A percentile compares a stretch with the other conserved stretches of the same genome.
Conservation (phyloP, 2,113 vertebrate species). For the Rattus norvegicus region DNA sequence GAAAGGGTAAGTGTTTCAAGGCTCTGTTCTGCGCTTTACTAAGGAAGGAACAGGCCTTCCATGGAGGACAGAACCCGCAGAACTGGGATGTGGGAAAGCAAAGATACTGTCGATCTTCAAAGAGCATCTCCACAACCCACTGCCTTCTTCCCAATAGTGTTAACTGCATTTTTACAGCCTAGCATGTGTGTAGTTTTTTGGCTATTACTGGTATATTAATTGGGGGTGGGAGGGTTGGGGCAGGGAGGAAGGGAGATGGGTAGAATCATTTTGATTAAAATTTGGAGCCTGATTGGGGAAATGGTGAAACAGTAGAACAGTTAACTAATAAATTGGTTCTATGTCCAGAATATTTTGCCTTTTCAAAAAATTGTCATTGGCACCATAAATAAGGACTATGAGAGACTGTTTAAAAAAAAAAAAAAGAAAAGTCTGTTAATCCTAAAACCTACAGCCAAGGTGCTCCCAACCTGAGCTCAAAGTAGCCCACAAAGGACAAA, state of each 20-base stretch:
- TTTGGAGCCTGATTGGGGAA: slow-evolving; percentile 56
- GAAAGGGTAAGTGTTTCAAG: slow-evolving; percentile 62
- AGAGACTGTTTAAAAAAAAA: slow-evolving; percentile 61
- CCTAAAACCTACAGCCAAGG: slow-evolving; percentile 61
- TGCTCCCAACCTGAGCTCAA: slow-evolving; percentile 63
- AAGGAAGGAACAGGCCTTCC: slow-evolving; percentile 79
- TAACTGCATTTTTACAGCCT: slow-evolving; percentile 85
- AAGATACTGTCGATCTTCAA: slow-evolving; percentile 82
- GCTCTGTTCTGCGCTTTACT: slow-evolving; percentile 69
- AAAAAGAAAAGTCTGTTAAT: slow-evolving; percentile 79
- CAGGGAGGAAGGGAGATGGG: slow-evolving; percentile 23
- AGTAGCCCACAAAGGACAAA: slow-evolving; percentile 61
- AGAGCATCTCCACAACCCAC: slow-evolving; percentile 84
- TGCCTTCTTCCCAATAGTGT: slow-evolving; percentile 85
- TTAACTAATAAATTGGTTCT: slow-evolving; percentile 65
- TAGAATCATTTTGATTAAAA: slow-evolving; percentile 67
- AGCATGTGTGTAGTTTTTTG: slow-evolving; percentile 87
- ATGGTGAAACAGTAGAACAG: slow-evolving; percentile 51
- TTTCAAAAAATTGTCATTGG: slow-evolving; percentile 64
- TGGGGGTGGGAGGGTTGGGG: slow-evolving; percentile 62
- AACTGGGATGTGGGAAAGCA: slow-evolving; percentile 77
- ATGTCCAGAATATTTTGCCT: slow-evolving; percentile 68
- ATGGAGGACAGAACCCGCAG: slow-evolving; percentile 77
- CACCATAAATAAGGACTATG: slow-evolving; percentile 63
- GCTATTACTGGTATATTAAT: slow-evolving; percentile 84